These are phyloP conservation scores for Equus quagga DNA, from an alignment of 2,113 vertebrate species.

Conservation along the genomic window DNA sequence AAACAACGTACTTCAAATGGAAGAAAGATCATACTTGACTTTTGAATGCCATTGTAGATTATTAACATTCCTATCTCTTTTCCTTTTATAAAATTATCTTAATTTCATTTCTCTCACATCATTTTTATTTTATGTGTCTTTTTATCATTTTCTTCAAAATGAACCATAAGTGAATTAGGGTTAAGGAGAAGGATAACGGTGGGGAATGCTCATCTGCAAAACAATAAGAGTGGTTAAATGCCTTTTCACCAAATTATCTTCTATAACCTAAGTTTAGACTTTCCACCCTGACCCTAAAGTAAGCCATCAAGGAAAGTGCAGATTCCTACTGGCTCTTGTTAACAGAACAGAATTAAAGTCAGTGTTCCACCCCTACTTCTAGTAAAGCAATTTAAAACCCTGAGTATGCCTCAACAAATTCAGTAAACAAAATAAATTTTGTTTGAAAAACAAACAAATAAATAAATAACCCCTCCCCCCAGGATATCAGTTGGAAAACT, in stretches of 20 bases:
- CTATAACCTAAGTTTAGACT: neutral
- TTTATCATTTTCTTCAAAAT: slow-evolving; percentile 36
- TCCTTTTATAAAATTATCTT: neutral
- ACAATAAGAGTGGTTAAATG: neutral
- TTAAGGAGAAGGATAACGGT: neutral
- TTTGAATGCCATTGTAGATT: neutral
- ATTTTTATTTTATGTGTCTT: neutral
- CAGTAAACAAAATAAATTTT: neutral
- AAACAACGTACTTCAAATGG: neutral
- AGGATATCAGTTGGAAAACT: neutral
- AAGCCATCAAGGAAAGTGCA: neutral
- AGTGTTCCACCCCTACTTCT: neutral
- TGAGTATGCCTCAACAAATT: neutral
- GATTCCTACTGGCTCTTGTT: neutral
- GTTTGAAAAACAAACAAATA: neutral
- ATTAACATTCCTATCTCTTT: neutral
- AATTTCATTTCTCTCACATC: neutral
- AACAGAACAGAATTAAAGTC: neutral
- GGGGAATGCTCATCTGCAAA: neutral
- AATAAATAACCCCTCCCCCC: neutral
- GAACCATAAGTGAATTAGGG: neutral
- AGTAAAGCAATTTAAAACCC: neutral
- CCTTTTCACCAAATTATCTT: neutral
- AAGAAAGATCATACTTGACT: neutral
- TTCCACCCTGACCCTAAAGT: neutral